Base-by-base conservation (phyloP, 2,113 vertebrate genomes). In the Pontoporia blainvillei region DNA sequence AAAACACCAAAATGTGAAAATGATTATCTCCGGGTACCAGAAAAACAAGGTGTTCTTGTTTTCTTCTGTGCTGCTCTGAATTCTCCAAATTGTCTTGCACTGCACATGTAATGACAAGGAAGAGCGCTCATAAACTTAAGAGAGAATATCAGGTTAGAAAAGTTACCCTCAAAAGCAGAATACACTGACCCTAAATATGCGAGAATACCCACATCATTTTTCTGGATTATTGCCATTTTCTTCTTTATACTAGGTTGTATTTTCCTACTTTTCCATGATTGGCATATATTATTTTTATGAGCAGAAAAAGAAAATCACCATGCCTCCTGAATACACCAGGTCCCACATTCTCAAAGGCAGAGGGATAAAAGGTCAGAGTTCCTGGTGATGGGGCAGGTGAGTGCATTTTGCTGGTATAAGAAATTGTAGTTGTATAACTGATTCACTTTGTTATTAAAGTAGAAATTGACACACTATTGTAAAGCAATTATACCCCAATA, bases 131-230 rank as follows among this genome's bases (percentile, higher is more conserved):
- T 71, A 95, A 90, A 96, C 90, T 96, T 86, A 85, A 92, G 64
- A 92, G 90, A 90, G 94, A 97, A 85, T 90, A 88, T 85, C 64
- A 92, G 62, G 57, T 84, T 94, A 93, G 73, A 96, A 96, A 97
- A 96, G 44, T 86, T 73, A 84, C n/a, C 81, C 75, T 8, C 29
- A 44, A 44, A n/a, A 49, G 84, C 52, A 97, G 83, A 97, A 72
- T 71, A 87, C 62, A 76, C 64, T 79, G 54, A 83, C 25, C 59
- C 86, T 52, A 81, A 81, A n/a, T 95, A 23, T 79, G 34, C 76
- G 87, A 83, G 69, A 93, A 78, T 44, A 86, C 29, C 69, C n/a
- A 90, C 46, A 64, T 9, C 73, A 76, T 93, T 92, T 96, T 84
- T 96, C 59, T 92, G 59, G 36, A 93, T 90, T 93, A 36, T 93